Conservation (phyloP, 1,140 invertebrate genomes). For the Hypsibius dujardini region DNA sequence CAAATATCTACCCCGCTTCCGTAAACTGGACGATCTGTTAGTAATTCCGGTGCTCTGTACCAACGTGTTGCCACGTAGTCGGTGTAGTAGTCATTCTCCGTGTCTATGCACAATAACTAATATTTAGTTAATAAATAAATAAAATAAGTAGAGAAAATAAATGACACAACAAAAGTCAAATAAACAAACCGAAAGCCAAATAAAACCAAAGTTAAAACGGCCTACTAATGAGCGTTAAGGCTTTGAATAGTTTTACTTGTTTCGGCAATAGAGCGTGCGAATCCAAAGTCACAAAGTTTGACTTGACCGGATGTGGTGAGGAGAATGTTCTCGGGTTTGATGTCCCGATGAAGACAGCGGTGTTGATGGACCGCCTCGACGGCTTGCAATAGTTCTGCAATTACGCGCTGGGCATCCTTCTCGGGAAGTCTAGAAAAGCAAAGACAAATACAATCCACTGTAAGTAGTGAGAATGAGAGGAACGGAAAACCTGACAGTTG, state of each 20-base stretch:
- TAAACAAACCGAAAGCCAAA: no score
- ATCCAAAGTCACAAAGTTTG: slow-evolving; percentile 74
- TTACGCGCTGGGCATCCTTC: background rate
- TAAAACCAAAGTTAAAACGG: no score
- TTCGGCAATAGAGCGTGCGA: slow-evolving; percentile 46
- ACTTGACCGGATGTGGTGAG: slow-evolving; percentile 59
- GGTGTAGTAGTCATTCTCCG: slow-evolving; percentile 45
- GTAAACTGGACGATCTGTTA: slow-evolving; percentile 52
- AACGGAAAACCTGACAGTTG: no score
- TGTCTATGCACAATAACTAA: slow-evolving; percentile 21
- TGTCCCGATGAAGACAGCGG: slow-evolving; percentile 58
- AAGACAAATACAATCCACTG: slow-evolving; percentile 4
- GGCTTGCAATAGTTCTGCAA: background rate
- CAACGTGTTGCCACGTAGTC: slow-evolving; percentile 66
- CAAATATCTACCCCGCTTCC: slow-evolving; percentile 25
- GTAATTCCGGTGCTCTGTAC: slow-evolving; percentile 66
- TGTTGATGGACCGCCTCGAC: background rate
- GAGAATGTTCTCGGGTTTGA: slow-evolving; percentile 78
- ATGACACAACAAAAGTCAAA: no score
- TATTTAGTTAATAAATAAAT: slow-evolving; percentile 17
- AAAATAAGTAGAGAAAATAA: background rate
- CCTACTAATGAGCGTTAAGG: no score
- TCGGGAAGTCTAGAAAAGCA: background rate
- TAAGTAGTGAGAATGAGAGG: no score
- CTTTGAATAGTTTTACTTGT: slow-evolving; percentile 19